Evolutionary conservation across 1,140 invertebrate species (phyloP).

Genomic region (Acromyrmex echinatior): DNA sequence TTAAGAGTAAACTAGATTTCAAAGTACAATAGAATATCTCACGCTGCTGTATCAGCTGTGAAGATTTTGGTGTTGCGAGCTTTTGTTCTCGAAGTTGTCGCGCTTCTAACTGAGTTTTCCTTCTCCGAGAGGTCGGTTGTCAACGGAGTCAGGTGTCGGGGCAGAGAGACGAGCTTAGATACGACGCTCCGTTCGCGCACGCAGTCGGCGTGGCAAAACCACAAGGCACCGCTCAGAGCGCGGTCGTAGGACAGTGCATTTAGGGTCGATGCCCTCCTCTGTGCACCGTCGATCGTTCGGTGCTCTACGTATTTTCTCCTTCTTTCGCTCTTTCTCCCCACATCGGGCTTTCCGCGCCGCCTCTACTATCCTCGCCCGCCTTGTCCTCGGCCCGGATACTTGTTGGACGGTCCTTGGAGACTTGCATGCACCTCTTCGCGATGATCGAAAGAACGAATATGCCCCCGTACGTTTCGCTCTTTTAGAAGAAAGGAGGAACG

Average conservation of each 20-base stretch:
- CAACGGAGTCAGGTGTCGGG: conserved; percentile 37
- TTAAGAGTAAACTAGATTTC: neutral
- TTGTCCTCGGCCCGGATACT: conserved; percentile 47
- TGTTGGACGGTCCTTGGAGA: conserved; percentile 50
- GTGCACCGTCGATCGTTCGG: conserved; percentile 72
- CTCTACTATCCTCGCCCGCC: conserved; percentile 45
- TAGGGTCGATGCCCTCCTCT: conserved; percentile 73
- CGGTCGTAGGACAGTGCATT: conserved; percentile 75
- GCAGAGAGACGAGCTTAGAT: conserved; percentile 9
- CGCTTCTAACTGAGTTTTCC: neutral
- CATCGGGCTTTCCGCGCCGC: conserved; percentile 25
- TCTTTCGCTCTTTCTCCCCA: conserved; percentile 55
- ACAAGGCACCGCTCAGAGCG: conserved; percentile 52
- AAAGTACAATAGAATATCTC: conserved; percentile 24
- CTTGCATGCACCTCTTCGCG: conserved; percentile 41
- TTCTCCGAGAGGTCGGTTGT: conserved; percentile 6
- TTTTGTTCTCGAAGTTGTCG: conserved; percentile 2
- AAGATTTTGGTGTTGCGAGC: conserved; percentile 17
- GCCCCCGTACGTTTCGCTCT: conserved; percentile 27
- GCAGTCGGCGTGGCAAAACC: conserved; percentile 65
- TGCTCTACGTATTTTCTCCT: conserved; percentile 71
- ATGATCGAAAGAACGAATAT: conserved; percentile 45
- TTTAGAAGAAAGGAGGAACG: too few relatives aligned
- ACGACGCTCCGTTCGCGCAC: neutral
- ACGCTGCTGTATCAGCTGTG: neutral